phyloP scores from a whole-genome alignment of 2,888 invertebrate genomes.

The Nematopogon swammerdamellus region DNA sequence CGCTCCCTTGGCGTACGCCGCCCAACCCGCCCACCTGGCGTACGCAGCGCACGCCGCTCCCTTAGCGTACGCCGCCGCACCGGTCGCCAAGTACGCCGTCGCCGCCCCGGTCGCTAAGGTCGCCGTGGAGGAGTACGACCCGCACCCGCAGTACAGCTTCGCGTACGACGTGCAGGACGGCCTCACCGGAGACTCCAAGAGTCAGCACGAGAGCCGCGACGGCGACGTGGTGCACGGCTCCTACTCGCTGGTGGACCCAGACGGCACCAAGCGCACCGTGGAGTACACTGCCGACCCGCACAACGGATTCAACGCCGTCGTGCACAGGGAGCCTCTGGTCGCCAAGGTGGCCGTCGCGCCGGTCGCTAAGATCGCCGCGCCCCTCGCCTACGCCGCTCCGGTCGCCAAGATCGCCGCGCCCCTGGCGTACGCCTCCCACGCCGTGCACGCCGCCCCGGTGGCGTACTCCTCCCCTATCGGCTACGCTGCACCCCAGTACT shows the following conservation, averaged over 20 bases:
- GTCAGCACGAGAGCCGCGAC: conserved; percentile 41
- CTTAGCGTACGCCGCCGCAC: conserved; percentile 12
- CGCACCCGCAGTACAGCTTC: conserved; percentile 54
- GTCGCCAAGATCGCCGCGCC: conserved; percentile 20
- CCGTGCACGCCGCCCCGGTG: conserved; percentile 21
- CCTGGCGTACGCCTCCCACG: conserved; percentile 22
- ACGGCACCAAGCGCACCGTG: conserved; percentile 46
- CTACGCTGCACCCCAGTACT: conserved; percentile 15
- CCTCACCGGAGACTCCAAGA: conserved; percentile 30
- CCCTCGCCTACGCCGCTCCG: conserved; percentile 22
- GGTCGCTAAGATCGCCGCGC: conserved; percentile 21
- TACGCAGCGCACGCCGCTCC: conserved; percentile 16
- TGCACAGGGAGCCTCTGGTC: conserved; percentile 37
- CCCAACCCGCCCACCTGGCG: conserved; percentile 29
- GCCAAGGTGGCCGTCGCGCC: conserved; percentile 33
- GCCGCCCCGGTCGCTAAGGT: conserved; percentile 15
- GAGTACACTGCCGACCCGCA: conserved; percentile 49
- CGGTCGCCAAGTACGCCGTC: conserved; percentile 7
- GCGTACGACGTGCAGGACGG: conserved; percentile 22
- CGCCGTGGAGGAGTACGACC: conserved; percentile 26
- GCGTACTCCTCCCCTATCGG: conserved; percentile 16
- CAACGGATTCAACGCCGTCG: conserved; percentile 52
- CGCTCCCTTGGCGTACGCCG: conserved; percentile 15
- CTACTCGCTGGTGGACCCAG: conserved; percentile 46
- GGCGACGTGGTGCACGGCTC: conserved; percentile 50